phyloP scores from a whole-genome alignment of 2,888 invertebrate genomes.

The Apomyelois bistriatella region DNA sequence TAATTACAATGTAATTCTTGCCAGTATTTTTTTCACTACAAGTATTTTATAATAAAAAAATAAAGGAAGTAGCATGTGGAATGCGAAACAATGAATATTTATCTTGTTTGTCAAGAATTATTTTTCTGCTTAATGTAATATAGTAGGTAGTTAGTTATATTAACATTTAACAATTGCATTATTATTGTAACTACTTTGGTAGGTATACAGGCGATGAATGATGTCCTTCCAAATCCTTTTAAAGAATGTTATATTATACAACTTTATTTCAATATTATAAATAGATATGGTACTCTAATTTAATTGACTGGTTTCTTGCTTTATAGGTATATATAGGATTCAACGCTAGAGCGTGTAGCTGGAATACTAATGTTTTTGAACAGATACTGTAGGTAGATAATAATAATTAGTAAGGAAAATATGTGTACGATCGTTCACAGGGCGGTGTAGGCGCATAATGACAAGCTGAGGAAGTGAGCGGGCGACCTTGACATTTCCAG shows the following conservation, averaged over 20 bases:
- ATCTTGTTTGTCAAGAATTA: background rate
- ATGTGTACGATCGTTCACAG: background rate
- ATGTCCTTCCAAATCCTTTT: too few species aligned
- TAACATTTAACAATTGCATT: too few species aligned
- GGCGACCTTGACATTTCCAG: slow-evolving; percentile 74
- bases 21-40: background rate
- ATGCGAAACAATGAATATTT: slow-evolving; percentile 2
- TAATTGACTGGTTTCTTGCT: too few species aligned
- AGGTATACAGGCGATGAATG: too few species aligned
- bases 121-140: background rate
- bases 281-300: too few species aligned
- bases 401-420: slow-evolving; percentile 1
- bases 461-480: slow-evolving; percentile 68
- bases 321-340: too few species aligned
- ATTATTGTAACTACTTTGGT: too few species aligned
- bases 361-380: too few species aligned
- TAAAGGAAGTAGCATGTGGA: background rate
- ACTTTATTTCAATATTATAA: too few species aligned
- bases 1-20: background rate
- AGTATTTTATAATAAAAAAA: background rate
- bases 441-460: slow-evolving; percentile 13
- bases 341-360: too few species aligned
- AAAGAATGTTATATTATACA: too few species aligned
- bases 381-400: too few species aligned
- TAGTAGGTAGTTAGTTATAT: background rate